These are phyloP conservation scores for Poecilia latipinna DNA, from an alignment of 2,113 vertebrate species.

Conservation along the genomic window DNA sequence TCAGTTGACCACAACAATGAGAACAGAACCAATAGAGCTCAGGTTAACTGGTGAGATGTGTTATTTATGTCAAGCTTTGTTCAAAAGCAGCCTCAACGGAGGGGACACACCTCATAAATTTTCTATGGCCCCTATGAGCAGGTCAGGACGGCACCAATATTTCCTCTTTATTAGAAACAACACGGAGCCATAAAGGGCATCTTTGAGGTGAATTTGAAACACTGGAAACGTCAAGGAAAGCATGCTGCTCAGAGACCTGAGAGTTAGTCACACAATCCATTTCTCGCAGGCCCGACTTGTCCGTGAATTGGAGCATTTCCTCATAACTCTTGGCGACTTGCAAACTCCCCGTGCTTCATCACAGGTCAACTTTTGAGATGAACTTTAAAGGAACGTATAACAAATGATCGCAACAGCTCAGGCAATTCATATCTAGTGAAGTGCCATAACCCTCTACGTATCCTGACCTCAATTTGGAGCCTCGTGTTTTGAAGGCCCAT, in stretches of 20 bases:
- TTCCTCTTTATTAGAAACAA: conserved; percentile 77
- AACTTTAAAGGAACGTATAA: conserved; percentile 69
- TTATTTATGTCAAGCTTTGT: conserved; percentile 67
- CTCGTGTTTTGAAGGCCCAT: conserved; percentile 66
- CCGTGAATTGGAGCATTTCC: conserved; percentile 31
- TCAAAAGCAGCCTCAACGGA: conserved; percentile 58
- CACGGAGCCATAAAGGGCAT: conserved; percentile 60
- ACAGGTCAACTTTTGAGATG: conserved; percentile 68
- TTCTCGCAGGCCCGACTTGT: conserved; percentile 33
- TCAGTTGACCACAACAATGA: conserved; percentile 50
- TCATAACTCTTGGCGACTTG: conserved; percentile 55
- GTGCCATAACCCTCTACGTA: conserved; percentile 67
- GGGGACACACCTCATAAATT: conserved; percentile 67
- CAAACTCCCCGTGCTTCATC: conserved; percentile 61
- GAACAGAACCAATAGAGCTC: conserved; percentile 33
- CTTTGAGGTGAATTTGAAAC: conserved; percentile 64
- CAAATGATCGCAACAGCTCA: conserved; percentile 54
- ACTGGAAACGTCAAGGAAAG: conserved; percentile 28
- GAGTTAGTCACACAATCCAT: conserved; percentile 65
- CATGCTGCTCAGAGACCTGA: conserved; percentile 40
- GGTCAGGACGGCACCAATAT: conserved; percentile 74
- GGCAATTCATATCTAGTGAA: conserved; percentile 60
- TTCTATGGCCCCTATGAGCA: conserved; percentile 64
- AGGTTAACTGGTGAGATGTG: conserved; percentile 47
- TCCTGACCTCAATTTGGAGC: conserved; percentile 77